phyloP scores from a whole-genome alignment of 2,797 vertebrate genomes.

The Lepus townsendii region DNA sequence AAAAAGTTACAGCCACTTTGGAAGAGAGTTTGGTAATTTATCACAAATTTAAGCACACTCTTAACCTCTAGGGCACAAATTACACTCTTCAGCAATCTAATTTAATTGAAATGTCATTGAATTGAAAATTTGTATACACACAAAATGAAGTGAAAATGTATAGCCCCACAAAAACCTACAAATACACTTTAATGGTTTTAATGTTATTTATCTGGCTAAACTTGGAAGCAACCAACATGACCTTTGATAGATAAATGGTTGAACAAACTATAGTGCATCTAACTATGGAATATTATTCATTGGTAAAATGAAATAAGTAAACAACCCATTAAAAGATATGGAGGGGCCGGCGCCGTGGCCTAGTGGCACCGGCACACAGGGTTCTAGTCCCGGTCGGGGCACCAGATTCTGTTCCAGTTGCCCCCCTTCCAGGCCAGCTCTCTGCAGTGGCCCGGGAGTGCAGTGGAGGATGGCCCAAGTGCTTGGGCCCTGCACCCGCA shows the following conservation, averaged over 20 bases:
- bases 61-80: background rate
- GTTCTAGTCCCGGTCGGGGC: too few relatives aligned
- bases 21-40: background rate
- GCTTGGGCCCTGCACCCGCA: too few relatives aligned
- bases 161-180: background rate
- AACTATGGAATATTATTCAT: background rate
- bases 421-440: too few relatives aligned
- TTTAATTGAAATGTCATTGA: too few relatives aligned
- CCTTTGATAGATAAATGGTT: background rate
- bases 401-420: too few relatives aligned
- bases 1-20: background rate
- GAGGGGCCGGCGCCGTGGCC: too few relatives aligned
- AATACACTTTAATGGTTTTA: background rate
- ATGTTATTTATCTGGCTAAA: background rate
- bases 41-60: background rate
- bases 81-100: background rate
- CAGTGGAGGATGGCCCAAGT: too few relatives aligned
- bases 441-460: too few relatives aligned
- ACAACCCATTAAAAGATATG: background rate
- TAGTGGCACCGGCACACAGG: too few relatives aligned
- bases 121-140: background rate
- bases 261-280: background rate
- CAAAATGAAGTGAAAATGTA: too few relatives aligned
- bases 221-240: background rate
- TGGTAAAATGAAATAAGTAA: background rate